Evolutionary conservation across 2,888 invertebrate species (phyloP), one percentile per base, ranked within the genome.

Genomic region (Aelia acuminata): DNA sequence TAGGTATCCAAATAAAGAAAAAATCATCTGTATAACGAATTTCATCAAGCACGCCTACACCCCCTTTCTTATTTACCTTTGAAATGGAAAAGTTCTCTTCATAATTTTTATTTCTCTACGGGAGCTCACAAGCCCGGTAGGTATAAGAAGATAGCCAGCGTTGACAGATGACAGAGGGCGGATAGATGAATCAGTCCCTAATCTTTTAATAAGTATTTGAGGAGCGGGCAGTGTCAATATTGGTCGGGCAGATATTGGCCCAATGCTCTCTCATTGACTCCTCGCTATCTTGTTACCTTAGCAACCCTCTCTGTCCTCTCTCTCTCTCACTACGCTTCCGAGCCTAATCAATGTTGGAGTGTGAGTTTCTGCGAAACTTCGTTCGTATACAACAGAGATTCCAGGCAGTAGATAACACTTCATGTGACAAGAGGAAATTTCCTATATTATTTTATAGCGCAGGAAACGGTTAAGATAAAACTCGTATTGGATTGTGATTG

Each of bases 151-250:
- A 20, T 18, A 35, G 20, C 63, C 35, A 70, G 31, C 5, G 63
- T 31, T 70, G 80, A 80, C 80, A 80, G 43, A 8, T 80, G 80
- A 80, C 80, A 80, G 80, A 80, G 43, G 43, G 39, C 4, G 43
- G 80, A 80, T 80, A 80, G 87, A 87, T 87, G 87, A 87, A 87
- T 87, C 87, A 87, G 87, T 43, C 57, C 48, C 75, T 87, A 87
- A 87, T 87, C 87, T 87, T 63, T 87, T 87, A 87, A 87, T 87
- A 87, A 87, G 87, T 87, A 87, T 87, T 87, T 87, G 87, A 75
- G 87, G 87, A 87, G 87, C 3, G 47, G 35, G 48, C 70, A 5
- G 53, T 39, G 87, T 87, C 87, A 87, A 87, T 87, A 87, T 87
- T 70, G 87, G n/a, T 43, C 31, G 8, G 35, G 35, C 2, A 48